Conservation (phyloP, 2,113 vertebrate genomes). For the Cnemophilus loriae region DNA sequence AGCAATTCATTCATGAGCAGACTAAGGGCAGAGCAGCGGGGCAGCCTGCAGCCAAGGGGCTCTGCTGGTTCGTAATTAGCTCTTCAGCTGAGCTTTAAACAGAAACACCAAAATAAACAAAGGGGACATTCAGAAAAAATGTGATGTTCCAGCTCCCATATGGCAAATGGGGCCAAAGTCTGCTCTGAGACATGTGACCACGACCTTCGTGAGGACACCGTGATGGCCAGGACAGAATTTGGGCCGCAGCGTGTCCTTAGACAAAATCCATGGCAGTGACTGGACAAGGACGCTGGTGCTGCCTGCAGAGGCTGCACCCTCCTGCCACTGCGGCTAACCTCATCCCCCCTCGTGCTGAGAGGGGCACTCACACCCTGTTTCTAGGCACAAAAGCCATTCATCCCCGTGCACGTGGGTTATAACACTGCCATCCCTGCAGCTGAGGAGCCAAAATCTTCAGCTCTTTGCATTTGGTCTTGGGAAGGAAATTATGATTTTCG, state of each 20-base stretch:
- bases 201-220: not conserved
- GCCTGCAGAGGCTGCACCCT: not conserved
- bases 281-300: fast-evolving
- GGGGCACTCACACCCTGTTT: not conserved
- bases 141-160: constrained; percentile 15
- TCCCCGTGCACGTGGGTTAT: fast-evolving
- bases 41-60: constrained; percentile 16
- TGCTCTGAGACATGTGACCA: constrained; percentile 11
- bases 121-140: not conserved
- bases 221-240: not conserved
- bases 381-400: not conserved
- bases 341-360: not conserved
- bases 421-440: not conserved
- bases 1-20: constrained; percentile 42
- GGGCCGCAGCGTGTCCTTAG: not conserved
- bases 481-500: fast-evolving
- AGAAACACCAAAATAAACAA: constrained; percentile 17
- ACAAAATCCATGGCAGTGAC: not conserved
- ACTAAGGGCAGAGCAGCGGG: not conserved
- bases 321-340: not conserved
- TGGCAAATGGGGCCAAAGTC: constrained; percentile 49
- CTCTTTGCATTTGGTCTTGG: not conserved
- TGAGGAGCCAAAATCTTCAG: not conserved
- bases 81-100: not conserved
- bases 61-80: constrained; percentile 36